Conservation (phyloP, 1,140 invertebrate species). For the Drosophila setifemur region DNA sequence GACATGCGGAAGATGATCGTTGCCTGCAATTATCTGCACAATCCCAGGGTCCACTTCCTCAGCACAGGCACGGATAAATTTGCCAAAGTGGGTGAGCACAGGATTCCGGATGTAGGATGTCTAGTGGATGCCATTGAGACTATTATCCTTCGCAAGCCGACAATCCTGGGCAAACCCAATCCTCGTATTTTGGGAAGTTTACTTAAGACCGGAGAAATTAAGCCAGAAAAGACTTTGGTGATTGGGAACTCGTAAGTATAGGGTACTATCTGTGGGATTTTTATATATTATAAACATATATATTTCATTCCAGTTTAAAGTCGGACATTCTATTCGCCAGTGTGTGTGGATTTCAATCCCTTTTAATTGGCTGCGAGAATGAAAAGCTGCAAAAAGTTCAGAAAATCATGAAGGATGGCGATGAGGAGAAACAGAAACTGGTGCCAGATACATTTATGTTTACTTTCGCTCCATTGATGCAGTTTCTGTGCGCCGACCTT, state of each 20-base stretch:
- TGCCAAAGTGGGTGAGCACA: constrained; percentile 1
- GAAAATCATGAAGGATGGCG: constrained; percentile 2
- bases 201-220: constrained; percentile 9
- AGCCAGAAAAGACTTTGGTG: constrained; percentile 55
- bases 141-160: constrained; percentile 36
- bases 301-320: constrained; percentile 12
- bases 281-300: background rate
- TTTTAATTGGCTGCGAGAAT: constrained; percentile 48
- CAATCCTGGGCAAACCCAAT: constrained; percentile 60
- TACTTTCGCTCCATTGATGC: background rate
- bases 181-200: constrained; percentile 31
- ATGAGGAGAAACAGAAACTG: background rate
- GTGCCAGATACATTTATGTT: constrained; percentile 47
- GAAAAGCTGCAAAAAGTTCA: constrained; percentile 24
- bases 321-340: constrained; percentile 53
- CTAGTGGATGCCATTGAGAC: constrained; percentile 38
- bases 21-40: constrained; percentile 39
- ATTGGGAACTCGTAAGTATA: constrained; percentile 64
- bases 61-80: constrained; percentile 23
- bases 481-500: constrained; percentile 6
- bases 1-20: constrained; percentile 16
- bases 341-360: constrained; percentile 52
- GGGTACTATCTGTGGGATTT: background rate
- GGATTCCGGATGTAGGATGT: constrained; percentile 29
- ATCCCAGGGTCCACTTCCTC: constrained; percentile 28